phyloP scores from a whole-genome alignment of 2,113 vertebrate species.

The Garra rufa region DNA sequence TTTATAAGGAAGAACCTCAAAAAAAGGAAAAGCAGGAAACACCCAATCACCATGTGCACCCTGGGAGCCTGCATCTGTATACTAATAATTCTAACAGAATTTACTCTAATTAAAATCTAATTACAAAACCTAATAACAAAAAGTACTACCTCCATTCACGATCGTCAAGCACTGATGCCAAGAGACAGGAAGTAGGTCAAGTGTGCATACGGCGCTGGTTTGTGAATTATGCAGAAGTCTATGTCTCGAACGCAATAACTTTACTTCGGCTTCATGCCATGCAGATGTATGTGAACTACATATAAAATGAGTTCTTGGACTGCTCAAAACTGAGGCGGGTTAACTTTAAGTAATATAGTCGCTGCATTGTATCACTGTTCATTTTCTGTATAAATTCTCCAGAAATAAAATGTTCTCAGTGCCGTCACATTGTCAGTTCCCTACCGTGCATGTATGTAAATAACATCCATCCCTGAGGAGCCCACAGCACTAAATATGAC shows the following conservation, averaged over 20 bases:
- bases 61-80: neutral
- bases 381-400: neutral
- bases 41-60: slow-evolving; percentile 16
- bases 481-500: slow-evolving; percentile 28
- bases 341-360: neutral
- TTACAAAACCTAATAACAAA: neutral
- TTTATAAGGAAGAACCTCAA: neutral
- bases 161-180: slow-evolving; percentile 22
- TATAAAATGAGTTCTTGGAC: neutral
- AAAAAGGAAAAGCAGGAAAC: neutral
- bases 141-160: neutral
- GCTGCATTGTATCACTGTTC: neutral
- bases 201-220: slow-evolving; percentile 5
- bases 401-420: neutral
- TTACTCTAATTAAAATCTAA: neutral
- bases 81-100: neutral
- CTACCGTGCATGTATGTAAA: slow-evolving; percentile 2
- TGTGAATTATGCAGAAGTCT: slow-evolving; percentile 54
- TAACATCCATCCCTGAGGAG: slow-evolving; percentile 33
- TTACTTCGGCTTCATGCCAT: neutral
- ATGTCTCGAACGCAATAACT: slow-evolving; percentile 32
- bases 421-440: neutral
- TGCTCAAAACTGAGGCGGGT: neutral
- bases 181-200: slow-evolving; percentile 55
- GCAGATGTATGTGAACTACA: neutral